Evolutionary conservation across 35 echinoderm and acorn worm species (phyloP).

Genomic region (Acanthaster planci): DNA sequence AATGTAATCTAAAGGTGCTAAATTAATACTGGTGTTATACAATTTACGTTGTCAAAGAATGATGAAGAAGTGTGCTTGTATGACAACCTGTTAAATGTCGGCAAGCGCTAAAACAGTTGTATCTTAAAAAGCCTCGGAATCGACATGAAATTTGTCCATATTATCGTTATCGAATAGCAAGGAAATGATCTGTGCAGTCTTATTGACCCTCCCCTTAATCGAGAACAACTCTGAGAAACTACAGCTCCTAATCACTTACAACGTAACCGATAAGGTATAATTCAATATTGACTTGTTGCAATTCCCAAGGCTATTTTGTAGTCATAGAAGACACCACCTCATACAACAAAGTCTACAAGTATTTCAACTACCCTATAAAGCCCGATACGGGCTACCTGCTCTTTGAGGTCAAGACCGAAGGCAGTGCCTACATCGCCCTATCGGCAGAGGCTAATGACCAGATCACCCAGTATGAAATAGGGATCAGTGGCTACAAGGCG

Average conservation of each 20-base stretch:
- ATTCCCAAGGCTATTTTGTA: neutral
- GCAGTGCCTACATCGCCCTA: neutral
- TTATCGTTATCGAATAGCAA: neutral
- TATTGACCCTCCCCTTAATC: neutral
- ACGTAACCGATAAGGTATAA: too few species aligned
- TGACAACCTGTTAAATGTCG: neutral
- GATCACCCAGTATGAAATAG: neutral
- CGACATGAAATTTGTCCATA: neutral
- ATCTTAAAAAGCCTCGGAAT: neutral
- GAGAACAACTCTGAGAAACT: too few species aligned
- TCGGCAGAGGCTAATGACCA: constrained; percentile 9
- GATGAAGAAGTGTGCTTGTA: neutral
- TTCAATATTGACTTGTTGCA: neutral
- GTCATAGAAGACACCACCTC: neutral
- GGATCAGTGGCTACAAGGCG: constrained; percentile 1
- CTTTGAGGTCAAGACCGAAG: constrained; percentile 12
- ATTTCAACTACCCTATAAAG: neutral
- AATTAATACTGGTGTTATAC: neutral
- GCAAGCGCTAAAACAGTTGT: neutral
- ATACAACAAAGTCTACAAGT: constrained; percentile 26
- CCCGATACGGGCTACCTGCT: neutral
- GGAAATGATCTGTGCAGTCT: neutral
- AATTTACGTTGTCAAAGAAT: neutral
- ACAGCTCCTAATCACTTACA: too few species aligned
- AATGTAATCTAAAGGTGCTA: neutral